Evolutionary conservation across 2,113 vertebrate species (phyloP), one percentile per base, ranked within the genome.

Genomic region (Tinamus guttatus): DNA sequence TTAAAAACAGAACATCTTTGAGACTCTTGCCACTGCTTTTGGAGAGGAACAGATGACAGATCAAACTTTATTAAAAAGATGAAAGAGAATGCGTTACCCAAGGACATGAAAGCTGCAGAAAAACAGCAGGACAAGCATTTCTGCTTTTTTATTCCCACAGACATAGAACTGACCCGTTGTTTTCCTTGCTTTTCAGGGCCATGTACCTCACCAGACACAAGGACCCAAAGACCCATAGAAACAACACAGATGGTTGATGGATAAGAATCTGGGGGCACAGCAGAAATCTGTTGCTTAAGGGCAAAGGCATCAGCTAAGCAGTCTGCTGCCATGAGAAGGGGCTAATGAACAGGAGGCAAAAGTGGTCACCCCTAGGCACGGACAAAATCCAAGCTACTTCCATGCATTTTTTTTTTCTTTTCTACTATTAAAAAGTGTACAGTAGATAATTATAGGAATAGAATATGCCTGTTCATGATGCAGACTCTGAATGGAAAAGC

Each of bases 101-200:
- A 75, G 77, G 83, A 95, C 83, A 94, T 90, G 34, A 94, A 94
- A 94, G 83, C 94, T 92, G 77, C 83, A 73, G 52, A 84, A 52
- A 86, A 52, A 67, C 78, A 79, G 56, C 83, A 68, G 79, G 89
- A 85, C 2, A 2, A 95, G 63, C 34, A 0, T 84, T 86, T 90
- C 86, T 94, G 60, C 21, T 11, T 88, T 86, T 86, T 92, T 60
- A 12, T 41, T 41, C 69, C 73, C 25, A 64, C 21, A 71, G 84
- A 58, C 69, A 49, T n/a, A 73, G 32, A 88, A 95, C 91, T 97
- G 95, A 90, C 93, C 77, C 25, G 5, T 69, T 95, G 71, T 95
- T 97, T 95, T 96, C 91, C 47, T 95, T 97, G 91, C 83, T 96
- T 95, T 96, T 81, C 91, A 94, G 95, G 92, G 62, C 76, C 73